Evolutionary conservation across 2,888 invertebrate species (phyloP).

Genomic region (Sphecodes monilicornis): DNA sequence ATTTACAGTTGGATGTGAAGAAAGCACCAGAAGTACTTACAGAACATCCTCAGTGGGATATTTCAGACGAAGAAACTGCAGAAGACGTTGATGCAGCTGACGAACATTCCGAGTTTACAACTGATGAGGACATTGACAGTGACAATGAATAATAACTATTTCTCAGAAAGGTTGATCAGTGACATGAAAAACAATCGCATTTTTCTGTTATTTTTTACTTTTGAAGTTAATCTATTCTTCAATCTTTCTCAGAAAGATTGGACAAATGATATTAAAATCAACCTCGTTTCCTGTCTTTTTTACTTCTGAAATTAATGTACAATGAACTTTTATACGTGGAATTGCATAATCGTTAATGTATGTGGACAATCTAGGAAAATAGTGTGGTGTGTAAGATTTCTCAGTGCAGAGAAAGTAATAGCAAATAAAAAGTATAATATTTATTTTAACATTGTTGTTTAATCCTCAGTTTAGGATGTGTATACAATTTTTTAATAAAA

Average conservation of each 20-base stretch:
- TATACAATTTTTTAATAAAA: conserved; percentile 77
- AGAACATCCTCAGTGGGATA: conserved; percentile 99
- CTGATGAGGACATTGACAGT: conserved; percentile 88
- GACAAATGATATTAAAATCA: conserved; percentile 58
- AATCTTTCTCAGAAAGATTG: conserved; percentile 45
- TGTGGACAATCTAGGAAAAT: conserved; percentile 75
- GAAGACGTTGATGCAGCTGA: conserved; percentile 88
- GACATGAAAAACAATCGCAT: conserved; percentile 60
- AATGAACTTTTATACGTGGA: conserved; percentile 74
- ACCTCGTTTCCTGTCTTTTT: conserved; percentile 66
- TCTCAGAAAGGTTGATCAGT: conserved; percentile 43
- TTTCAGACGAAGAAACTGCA: conserved; percentile 96
- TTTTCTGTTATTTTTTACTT: conserved; percentile 62
- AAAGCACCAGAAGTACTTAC: conserved; percentile 96
- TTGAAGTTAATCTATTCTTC: not conserved
- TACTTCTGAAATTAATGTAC: conserved; percentile 72
- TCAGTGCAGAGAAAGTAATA: conserved; percentile 71
- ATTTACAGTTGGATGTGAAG: conserved; percentile 94
- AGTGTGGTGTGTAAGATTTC: conserved; percentile 72
- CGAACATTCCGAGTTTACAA: conserved; percentile 88
- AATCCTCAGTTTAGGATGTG: conserved; percentile 80
- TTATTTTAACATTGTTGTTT: conserved; percentile 84
- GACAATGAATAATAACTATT: conserved; percentile 84
- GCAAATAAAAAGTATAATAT: conserved; percentile 80
- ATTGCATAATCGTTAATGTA: conserved; percentile 73